These are phyloP conservation scores for Anableps anableps DNA, from an alignment of 2,797 vertebrate species.

Conservation along the genomic window DNA sequence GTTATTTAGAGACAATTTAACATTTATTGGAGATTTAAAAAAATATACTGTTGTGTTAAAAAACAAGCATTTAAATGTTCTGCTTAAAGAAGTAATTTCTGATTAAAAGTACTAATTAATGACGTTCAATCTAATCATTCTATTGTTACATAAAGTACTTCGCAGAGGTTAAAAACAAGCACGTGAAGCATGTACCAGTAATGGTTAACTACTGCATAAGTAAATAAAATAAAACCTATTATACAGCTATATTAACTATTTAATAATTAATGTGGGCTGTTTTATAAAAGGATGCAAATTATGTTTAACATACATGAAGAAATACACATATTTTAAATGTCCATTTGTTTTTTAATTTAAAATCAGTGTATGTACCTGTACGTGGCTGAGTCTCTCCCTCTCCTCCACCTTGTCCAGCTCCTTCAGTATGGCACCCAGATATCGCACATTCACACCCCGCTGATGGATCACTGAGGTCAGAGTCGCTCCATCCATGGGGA, in stretches of 20 bases:
- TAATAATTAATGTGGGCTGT: background rate
- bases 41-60: background rate
- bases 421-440: conserved; percentile 87
- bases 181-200: too few relatives aligned
- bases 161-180: background rate
- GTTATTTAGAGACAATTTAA: background rate
- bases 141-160: too few relatives aligned
- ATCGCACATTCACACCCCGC: conserved; percentile 92
- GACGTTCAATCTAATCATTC: too few relatives aligned
- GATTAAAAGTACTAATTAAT: too few relatives aligned
- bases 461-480: conserved; percentile 90
- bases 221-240: background rate
- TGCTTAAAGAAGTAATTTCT: too few relatives aligned
- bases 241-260: background rate
- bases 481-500: conserved; percentile 90
- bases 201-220: background rate
- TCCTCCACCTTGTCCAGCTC: conserved; percentile 82
- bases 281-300: too few relatives aligned
- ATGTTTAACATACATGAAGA: background rate
- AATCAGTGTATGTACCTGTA: conserved; percentile 77
- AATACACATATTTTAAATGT: background rate
- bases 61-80: too few relatives aligned
- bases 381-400: conserved; percentile 84
- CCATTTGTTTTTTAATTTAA: background rate
- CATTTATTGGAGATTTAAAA: background rate